phyloP scores from a whole-genome alignment of 2,888 invertebrate genomes.

The Boloria selene region DNA sequence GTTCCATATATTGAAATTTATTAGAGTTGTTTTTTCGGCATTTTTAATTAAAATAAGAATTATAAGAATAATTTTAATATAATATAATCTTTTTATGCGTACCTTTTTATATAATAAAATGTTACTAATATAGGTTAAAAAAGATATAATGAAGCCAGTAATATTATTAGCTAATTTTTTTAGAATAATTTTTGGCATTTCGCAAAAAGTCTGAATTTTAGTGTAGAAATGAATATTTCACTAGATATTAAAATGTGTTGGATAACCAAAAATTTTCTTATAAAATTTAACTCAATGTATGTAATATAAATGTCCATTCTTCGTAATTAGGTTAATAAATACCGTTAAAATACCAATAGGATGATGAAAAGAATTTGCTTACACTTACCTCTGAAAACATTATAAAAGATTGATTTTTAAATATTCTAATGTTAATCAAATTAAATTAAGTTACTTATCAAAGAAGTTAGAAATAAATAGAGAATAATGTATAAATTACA shows the following conservation, averaged over 20 bases:
- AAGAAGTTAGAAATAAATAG: too few species aligned
- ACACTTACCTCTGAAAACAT: too few species aligned
- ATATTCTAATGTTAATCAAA: too few species aligned
- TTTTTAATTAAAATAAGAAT: background rate
- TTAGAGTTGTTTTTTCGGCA: background rate
- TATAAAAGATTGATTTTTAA: too few species aligned
- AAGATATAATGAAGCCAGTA: conserved; percentile 5
- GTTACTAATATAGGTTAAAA: conserved; percentile 1
- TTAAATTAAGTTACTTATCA: too few species aligned
- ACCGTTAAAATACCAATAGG: too few species aligned
- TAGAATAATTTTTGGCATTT: conserved; percentile 3
- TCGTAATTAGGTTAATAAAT: too few species aligned
- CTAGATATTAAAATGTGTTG: background rate
- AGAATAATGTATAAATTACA: too few species aligned
- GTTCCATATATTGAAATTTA: too few species aligned
- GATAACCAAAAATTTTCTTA: background rate
- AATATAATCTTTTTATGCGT: too few species aligned
- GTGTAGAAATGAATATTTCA: background rate
- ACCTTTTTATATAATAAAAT: background rate
- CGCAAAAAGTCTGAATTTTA: conserved; percentile 8
- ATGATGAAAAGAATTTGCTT: too few species aligned
- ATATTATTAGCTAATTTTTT: background rate
- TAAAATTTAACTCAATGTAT: background rate
- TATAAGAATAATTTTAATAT: background rate
- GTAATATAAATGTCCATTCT: too few species aligned